Percentiles rank a stretch among this genome's conserved stretches.
phyloP scores from a whole-genome alignment of 2,888 invertebrate species.

The Sarcophaga rosellei region DNA sequence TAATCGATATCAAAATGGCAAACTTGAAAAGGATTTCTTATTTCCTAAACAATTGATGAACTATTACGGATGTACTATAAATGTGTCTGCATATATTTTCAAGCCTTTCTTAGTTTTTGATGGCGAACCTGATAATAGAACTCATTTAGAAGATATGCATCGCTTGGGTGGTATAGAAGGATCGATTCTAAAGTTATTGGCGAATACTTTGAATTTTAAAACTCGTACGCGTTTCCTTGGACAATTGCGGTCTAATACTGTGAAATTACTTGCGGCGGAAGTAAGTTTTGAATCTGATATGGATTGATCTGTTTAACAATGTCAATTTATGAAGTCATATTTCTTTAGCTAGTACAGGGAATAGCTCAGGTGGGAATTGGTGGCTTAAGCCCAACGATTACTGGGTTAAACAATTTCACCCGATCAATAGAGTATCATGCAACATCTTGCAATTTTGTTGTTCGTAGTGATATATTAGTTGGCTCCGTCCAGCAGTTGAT shows the following conservation, averaged over 20 bases:
- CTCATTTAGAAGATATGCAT: constrained; percentile 61
- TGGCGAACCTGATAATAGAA: constrained; percentile 70
- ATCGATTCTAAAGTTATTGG: constrained; percentile 72
- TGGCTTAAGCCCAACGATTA: constrained; percentile 72
- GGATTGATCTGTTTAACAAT: neutral
- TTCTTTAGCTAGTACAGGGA: neutral
- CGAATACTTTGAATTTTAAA: constrained; percentile 44
- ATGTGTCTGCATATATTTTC: constrained; percentile 70
- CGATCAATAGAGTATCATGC: constrained; percentile 72
- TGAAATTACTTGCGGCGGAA: neutral
- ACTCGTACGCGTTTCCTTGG: neutral
- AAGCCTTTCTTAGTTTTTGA: constrained; percentile 73
- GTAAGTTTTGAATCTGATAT: neutral
- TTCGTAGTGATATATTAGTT: constrained; percentile 67
- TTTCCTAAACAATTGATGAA: constrained; percentile 70
- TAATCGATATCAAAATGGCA: constrained; percentile 69
- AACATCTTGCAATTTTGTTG: constrained; percentile 72
- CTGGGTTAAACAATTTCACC: constrained; percentile 69
- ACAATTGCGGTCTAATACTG: neutral
- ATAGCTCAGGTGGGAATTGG: neutral
- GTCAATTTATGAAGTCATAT: neutral
- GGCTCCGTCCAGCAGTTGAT: constrained; percentile 70
- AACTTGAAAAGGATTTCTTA: constrained; percentile 57
- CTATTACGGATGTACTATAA: constrained; percentile 72
- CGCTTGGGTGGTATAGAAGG: constrained; percentile 76